Evolutionary conservation across 2,113 vertebrate genomes (phyloP), one percentile per base, ranked within the genome.

Genomic region (Ophthalmolycus amberensis): DNA sequence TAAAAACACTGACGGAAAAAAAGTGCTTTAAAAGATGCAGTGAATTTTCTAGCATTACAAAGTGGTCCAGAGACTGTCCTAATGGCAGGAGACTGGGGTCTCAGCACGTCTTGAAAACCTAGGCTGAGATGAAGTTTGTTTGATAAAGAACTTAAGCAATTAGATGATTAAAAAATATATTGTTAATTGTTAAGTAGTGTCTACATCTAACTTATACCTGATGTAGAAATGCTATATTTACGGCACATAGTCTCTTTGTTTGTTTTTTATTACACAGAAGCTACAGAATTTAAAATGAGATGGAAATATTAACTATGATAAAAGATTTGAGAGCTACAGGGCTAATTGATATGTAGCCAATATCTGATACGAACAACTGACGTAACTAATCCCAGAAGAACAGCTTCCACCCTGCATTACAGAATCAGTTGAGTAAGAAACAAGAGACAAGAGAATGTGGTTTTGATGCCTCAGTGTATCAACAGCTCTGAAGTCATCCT

Each of bases 401-500:
- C 60, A 29, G 9, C 3, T 70, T 42, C n/a, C 52, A 8, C 20
- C 25, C 37, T 70, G 42, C 11, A 3, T 42, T 58, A 34, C 14
- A 67, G n/a, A n/a, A 69, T 73, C 16, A 38, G 25, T 27, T 8
- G 29, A 67, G 15, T 9, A 27, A 50, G 48, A 67, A 22, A 52
- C 18, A 25, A 9, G 2, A 54, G 32, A 32, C 32, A 32, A 3
- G n/a, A 42, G 3, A 38, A 80, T n/a, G 32, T 15, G 54, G 22
- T 54, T 69, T 66, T 50, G 72, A 74, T 32, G 66, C 29, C 1
- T 34, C 50, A 11, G 25, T 67, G 74, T 48, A 65, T 50, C 37
- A 69, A 27, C 48, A 54, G 68, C 82, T 76, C 64, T 0, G 25
- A 84, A 64, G 66, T 68, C 71, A 63, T 83, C 85, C 79, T 9